phyloP scores from a whole-genome alignment of 2,888 invertebrate species.

The Eumacrocentrus americanus region DNA sequence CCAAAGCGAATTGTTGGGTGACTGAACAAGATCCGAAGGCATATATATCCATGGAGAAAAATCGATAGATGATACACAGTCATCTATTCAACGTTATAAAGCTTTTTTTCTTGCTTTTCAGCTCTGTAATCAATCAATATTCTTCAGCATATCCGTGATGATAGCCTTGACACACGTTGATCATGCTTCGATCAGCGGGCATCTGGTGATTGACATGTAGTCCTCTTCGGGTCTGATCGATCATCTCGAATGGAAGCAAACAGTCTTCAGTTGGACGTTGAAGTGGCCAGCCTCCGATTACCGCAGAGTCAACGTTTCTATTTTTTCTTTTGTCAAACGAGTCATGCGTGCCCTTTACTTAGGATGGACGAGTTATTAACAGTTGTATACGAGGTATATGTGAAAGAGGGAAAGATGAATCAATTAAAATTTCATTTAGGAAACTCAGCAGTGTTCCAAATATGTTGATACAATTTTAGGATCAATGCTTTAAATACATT shows the following conservation, averaged over 20 bases:
- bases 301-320: not conserved
- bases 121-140: not conserved
- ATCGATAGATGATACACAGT: not conserved
- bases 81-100: not conserved
- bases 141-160: not conserved
- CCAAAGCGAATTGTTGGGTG: not conserved
- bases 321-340: not conserved
- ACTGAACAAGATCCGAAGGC: not conserved
- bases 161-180: not conserved
- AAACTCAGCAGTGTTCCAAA: too few relatives aligned
- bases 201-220: slow-evolving; percentile 4
- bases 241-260: slow-evolving; percentile 3
- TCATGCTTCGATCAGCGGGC: not conserved
- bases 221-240: slow-evolving; percentile 2
- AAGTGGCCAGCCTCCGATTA: not conserved
- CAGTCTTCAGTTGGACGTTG: slow-evolving; percentile 1
- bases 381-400: too few relatives aligned
- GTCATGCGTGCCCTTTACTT: not conserved
- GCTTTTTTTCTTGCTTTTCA: not conserved
- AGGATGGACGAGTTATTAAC: not conserved
- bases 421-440: too few relatives aligned
- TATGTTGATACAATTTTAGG: too few relatives aligned
- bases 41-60: not conserved
- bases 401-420: too few relatives aligned
- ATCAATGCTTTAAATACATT: too few relatives aligned